Evolutionary conservation across 1,140 invertebrate genomes (phyloP), one percentile per base, ranked within the genome.

Genomic region (Aricia agestis): DNA sequence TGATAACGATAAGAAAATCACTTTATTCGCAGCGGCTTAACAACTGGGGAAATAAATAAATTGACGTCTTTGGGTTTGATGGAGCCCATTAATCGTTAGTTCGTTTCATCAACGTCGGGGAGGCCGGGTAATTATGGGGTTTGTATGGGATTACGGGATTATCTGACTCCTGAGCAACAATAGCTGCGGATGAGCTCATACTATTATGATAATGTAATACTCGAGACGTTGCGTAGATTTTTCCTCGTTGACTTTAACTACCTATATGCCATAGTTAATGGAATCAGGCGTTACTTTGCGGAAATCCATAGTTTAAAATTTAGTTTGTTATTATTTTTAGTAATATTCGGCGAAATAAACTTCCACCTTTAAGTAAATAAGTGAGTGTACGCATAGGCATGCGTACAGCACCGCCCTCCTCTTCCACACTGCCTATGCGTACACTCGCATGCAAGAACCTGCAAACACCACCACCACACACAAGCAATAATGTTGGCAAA

Each of bases 31-130:
- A 25, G 58, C 58, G 17, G 59, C 59, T 63, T 63, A 63, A 63
- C 59, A 63, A 63, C 10, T 63, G 17, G 18, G 59, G 19, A 63
- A 63, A 63, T 63, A 63, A 63, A 63, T 63, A 63, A 63, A 63
- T 63, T 63, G 59, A 63, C 18, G 59, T 63, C 10, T 63, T 19
- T 59, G n/a, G n/a, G 17, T 19, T 18, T 63, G 59, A 63, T 63
- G 19, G 59, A 18, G 2, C 11, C 10, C 59, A 63, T 18, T 63
- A 63, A 63, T 63, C 17, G 18, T 63, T 63, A 63, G 18, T 63
- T 63, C 58, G 58, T 59, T 59, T 59, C 59, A 63, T 63, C 59
- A 63, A 63, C 18, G 59, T 63, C 59, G 18, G 9, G 58, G 58
- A n/a, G 15, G 58, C 15, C 17, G 17, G 59, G 18, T 63, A 63